Base-by-base conservation (phyloP, 2,888 invertebrate genomes). In the Syrista parreyssii region DNA sequence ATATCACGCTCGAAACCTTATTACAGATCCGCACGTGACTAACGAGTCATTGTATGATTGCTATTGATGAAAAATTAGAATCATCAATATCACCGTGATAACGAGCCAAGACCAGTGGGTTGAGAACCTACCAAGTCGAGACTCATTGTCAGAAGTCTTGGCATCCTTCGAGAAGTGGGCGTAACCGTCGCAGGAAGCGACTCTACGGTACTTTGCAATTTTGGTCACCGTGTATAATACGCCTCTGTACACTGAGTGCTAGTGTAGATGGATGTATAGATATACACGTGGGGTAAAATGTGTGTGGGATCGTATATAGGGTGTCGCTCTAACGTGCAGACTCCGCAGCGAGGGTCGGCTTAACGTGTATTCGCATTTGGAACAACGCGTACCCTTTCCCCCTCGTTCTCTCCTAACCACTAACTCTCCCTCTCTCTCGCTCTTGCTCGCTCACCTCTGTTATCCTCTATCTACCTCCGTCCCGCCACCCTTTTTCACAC, bases 121-220 rank as follows among this genome's bases (percentile, higher is more conserved):
- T 84, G 88, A 87, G 88, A 86, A 80, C 83, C 85, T 68, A 82
- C 82, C 82, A 68, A 81, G 79, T 76, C 79, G 82, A 79, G 83
- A 81, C 85, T 88, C 88, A 88, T 88, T 87, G 87, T 86, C 86
- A 83, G 85, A 82, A 85, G 82, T 86, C 86, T 88, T 86, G 88
- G 87, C 88, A 86, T 84, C 83, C 85, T 83, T 76, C 68, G 77
- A 76, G 81, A 83, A 82, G 86, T 85, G 85, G 88, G 87, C 85
- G 87, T 85, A 79, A 79, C 82, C 80, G 80, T 77, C 79, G 80
- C 78, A 81, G 84, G 82, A 82, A 83, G 81, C 36, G 30, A 30
- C 74, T 23, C 30, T 30, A 30, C 35, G 74, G 74, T 34, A 32
- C 36, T 23, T 33, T 73, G 74, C 77, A 81, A 78, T 82, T 82